Evolutionary conservation across 2,113 vertebrate genomes (phyloP).

Genomic region (Ornithorhynchus anatinus): DNA sequence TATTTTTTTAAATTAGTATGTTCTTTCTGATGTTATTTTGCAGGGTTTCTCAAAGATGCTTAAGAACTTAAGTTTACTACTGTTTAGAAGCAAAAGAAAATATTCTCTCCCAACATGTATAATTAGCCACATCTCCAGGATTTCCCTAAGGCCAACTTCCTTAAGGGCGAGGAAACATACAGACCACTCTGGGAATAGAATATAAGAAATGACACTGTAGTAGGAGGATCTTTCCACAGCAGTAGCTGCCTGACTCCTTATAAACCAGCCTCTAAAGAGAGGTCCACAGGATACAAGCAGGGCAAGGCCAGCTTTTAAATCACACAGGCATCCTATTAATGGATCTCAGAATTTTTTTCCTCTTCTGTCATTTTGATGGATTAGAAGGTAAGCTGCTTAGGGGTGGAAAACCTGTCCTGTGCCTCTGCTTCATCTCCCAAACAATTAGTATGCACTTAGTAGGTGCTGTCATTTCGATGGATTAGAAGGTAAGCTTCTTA

Average conservation of each 20-base stretch:
- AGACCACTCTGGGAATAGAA: neutral
- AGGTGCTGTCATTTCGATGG: neutral
- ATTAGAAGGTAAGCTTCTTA: neutral
- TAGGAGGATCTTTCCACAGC: neutral
- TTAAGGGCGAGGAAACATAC: neutral
- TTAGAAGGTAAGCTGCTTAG: neutral
- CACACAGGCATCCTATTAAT: neutral
- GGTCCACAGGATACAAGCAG: neutral
- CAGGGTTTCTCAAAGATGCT: neutral
- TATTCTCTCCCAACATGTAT: neutral
- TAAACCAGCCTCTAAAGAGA: neutral
- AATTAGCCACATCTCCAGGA: neutral
- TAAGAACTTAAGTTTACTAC: neutral
- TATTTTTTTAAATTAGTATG: neutral
- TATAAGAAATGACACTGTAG: neutral
- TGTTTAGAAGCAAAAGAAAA: neutral
- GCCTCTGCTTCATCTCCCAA: neutral
- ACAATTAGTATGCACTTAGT: too few species aligned
- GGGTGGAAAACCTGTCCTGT: neutral
- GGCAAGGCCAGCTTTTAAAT: neutral
- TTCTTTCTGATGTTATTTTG: neutral
- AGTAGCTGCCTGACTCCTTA: neutral
- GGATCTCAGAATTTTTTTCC: neutral
- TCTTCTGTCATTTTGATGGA: neutral
- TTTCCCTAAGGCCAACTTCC: neutral